Evolutionary conservation across 2,888 invertebrate species (phyloP).

Genomic region (Tanypteryx hageni): DNA sequence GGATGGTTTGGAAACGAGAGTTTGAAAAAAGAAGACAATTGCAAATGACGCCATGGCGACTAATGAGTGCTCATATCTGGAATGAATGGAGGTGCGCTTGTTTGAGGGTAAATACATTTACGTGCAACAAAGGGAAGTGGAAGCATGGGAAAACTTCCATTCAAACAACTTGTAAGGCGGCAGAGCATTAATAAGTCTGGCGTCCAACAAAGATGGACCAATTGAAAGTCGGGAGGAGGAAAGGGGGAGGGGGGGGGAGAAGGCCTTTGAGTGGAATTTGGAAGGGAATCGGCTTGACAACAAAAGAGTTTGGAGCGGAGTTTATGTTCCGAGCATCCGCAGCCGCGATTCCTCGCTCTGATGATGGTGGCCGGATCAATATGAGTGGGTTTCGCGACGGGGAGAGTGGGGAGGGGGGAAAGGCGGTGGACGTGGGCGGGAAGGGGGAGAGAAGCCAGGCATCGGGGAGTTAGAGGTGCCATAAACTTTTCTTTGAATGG

Average conservation of each 20-base stretch:
- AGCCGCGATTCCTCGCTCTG: neutral
- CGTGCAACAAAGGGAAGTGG: neutral
- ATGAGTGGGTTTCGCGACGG: too few relatives aligned
- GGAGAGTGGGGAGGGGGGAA: too few relatives aligned
- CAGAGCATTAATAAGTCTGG: conserved; percentile 45
- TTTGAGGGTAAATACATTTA: conserved; percentile 47
- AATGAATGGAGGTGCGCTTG: neutral
- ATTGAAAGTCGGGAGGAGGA: conserved; percentile 18
- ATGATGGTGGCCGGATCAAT: conserved; percentile 5
- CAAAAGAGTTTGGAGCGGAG: conserved; percentile 39
- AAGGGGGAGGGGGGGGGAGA: neutral
- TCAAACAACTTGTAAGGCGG: conserved; percentile 44
- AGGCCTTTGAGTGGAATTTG: conserved; percentile 5
- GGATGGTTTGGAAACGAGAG: too few relatives aligned
- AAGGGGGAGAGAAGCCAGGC: too few relatives aligned
- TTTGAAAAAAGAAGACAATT: too few relatives aligned
- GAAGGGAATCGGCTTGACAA: conserved; percentile 46
- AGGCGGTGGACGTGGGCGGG: too few relatives aligned
- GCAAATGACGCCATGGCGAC: neutral
- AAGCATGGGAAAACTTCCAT: conserved; percentile 18
- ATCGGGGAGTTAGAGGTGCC: neutral
- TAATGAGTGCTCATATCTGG: conserved; percentile 20
- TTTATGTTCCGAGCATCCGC: conserved; percentile 16
- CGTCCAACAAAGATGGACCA: conserved; percentile 51
- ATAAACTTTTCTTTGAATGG: conserved; percentile 15